phyloP scores from a whole-genome alignment of 2,888 invertebrate species.

The Malachius bipustulatus region DNA sequence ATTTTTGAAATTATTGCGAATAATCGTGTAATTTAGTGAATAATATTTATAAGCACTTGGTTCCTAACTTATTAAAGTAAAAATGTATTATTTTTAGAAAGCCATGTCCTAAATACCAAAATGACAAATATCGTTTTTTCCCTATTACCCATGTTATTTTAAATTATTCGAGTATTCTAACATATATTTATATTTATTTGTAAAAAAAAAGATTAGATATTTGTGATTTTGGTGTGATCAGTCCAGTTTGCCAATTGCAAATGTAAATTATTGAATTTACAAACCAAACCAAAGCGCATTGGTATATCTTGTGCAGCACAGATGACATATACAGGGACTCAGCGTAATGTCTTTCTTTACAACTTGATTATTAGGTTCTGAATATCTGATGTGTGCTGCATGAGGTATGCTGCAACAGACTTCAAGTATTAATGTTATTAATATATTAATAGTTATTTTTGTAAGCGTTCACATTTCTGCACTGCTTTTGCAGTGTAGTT shows the following conservation, averaged over 20 bases:
- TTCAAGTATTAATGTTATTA: conserved; percentile 34
- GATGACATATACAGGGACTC: too few relatives aligned
- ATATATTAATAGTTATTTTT: conserved; percentile 29
- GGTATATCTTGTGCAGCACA: conserved; percentile 22
- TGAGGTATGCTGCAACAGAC: conserved; percentile 23
- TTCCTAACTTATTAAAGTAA: conserved; percentile 37
- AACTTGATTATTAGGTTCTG: too few relatives aligned
- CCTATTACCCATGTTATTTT: conserved; percentile 24
- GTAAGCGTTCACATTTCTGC: conserved; percentile 25
- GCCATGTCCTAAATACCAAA: conserved; percentile 25
- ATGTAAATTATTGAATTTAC: conserved; percentile 19
- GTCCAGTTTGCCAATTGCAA: conserved; percentile 29
- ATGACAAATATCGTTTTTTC: conserved; percentile 31
- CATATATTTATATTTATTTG: conserved; percentile 15
- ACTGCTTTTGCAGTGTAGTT: conserved; percentile 26
- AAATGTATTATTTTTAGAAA: conserved; percentile 31
- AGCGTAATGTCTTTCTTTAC: too few relatives aligned
- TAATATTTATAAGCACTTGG: conserved; percentile 37
- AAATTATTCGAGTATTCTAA: conserved; percentile 27
- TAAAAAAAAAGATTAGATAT: conserved; percentile 12
- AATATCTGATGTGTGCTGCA: too few relatives aligned
- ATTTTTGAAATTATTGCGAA: conserved; percentile 30
- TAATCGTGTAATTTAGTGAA: conserved; percentile 32
- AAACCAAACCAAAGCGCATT: conserved; percentile 31
- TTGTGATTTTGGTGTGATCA: conserved; percentile 31